phyloP scores from a whole-genome alignment of 2,888 invertebrate species.

The Punctoribates punctum region DNA sequence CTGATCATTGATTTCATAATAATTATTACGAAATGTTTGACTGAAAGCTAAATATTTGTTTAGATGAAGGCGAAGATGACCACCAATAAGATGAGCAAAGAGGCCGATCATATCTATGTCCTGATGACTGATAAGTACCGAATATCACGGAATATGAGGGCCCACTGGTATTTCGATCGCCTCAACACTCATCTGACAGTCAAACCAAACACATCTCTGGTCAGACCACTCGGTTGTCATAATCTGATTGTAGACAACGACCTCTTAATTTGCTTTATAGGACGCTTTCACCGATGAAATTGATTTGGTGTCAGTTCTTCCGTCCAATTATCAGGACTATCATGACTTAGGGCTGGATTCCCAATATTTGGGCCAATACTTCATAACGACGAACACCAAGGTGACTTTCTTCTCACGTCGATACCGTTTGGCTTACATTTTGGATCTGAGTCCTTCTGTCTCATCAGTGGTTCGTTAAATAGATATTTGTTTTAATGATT shows the following conservation, averaged over 20 bases:
- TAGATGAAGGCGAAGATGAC: conserved; percentile 14
- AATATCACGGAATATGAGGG: conserved; percentile 67
- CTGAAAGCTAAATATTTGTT: too few species aligned
- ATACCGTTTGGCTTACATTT: conserved; percentile 69
- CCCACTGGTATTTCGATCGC: conserved; percentile 70
- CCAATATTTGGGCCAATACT: conserved; percentile 35
- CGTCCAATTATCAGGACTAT: conserved; percentile 50
- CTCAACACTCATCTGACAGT: conserved; percentile 62
- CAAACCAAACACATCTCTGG: conserved; percentile 52
- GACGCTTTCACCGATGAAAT: conserved; percentile 59
- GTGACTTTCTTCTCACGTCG: conserved; percentile 67
- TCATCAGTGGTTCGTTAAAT: conserved; percentile 63
- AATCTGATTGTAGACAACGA: too few species aligned
- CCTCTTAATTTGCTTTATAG: conserved; percentile 50
- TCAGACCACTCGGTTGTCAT: conserved; percentile 49
- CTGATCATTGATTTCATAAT: background rate
- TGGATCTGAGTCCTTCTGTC: conserved; percentile 73
- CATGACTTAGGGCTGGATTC: background rate
- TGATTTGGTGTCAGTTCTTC: conserved; percentile 64
- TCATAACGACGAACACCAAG: conserved; percentile 57
- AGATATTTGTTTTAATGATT: background rate
- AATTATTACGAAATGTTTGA: too few species aligned
- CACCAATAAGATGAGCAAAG: conserved; percentile 58
- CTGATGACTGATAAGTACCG: conserved; percentile 67
- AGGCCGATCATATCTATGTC: conserved; percentile 64